Base-by-base conservation (phyloP, 2,113 vertebrate species). In the Machaerirhynchus nigripectus region DNA sequence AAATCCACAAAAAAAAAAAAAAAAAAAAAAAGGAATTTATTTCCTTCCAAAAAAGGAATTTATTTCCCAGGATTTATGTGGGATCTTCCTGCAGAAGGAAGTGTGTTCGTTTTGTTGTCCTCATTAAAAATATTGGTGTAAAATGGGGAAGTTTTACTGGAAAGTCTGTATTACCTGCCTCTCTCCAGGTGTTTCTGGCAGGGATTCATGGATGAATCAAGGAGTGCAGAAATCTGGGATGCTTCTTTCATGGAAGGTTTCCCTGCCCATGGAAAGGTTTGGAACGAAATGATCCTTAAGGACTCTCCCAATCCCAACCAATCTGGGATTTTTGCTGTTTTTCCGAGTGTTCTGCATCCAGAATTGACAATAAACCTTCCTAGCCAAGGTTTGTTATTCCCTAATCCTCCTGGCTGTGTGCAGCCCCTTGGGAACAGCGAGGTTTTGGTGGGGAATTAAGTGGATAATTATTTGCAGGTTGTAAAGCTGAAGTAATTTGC, bases 131-230 rank as follows among this genome's bases (percentile, higher is more conserved):
- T 20, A 18, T 11, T 47, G 6, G 3, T 22, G 56, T 50, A 10
- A 53, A 9, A 20, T n/a, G 50, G 63, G 50, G 20, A 63, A 30
- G 49, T 33, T 69, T 23, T 16, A 3, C 35, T 59, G 31, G n/a
- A 12, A 1, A 16, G 4, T 50, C 24, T 21, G 0, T 7, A 1
- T 24, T 13, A 15, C 19, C 40, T 37, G 16, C 11, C 26, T 22
- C 56, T 83, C 31, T 49, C n/a, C 63, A 35, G 4, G n/a, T 6
- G 20, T 12, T 27, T 2, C 2, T 21, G 18, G 15, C n/a, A 11
- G 50, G 39, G 18, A 8, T 11, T 11, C 24, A 3, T 2, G 31
- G 60, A 10, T 17, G 28, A 7, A 14, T 50, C 28, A 13, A 27
- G 63, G 28, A 15, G 35, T 16, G 50, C 44, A 39, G 31, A 47